These are phyloP conservation scores for Taeniopygia guttata DNA, from an alignment of 2,797 vertebrate species.

Conservation along the genomic window DNA sequence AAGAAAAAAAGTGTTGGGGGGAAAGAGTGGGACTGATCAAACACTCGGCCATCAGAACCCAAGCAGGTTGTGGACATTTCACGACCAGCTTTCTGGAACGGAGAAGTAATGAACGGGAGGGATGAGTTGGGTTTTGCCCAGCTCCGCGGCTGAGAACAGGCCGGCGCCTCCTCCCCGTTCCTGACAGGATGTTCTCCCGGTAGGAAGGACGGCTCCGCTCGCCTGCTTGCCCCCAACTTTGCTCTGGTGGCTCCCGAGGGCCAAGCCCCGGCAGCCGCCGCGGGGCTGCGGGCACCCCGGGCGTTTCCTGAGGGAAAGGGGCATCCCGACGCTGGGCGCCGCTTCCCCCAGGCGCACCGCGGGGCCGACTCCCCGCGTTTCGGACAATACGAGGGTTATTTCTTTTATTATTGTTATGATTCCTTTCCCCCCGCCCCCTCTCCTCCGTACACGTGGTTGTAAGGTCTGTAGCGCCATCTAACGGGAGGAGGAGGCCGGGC, in stretches of 20 bases:
- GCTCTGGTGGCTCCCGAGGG: background rate
- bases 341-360: background rate
- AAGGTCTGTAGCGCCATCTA: constrained; percentile 81
- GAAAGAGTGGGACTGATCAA: background rate
- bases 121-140: background rate
- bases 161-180: fast-evolving
- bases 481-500: constrained; percentile 43
- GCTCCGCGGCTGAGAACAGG: background rate
- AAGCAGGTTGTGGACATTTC: background rate
- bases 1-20: fast-evolving
- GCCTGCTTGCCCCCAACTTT: background rate
- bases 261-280: background rate
- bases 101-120: background rate
- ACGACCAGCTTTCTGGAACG: background rate
- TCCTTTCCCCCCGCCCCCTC: background rate
- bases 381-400: background rate
- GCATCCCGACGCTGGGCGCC: background rate
- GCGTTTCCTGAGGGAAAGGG: background rate
- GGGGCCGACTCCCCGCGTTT: background rate
- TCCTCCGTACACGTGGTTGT: constrained; percentile 20
- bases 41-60: background rate
- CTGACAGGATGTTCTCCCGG: background rate
- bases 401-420: background rate
- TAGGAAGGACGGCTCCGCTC: background rate
- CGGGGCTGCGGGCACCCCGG: fast-evolving